Evolutionary conservation across 2,113 vertebrate genomes (phyloP).

Genomic region (Dasypus novemcinctus): DNA sequence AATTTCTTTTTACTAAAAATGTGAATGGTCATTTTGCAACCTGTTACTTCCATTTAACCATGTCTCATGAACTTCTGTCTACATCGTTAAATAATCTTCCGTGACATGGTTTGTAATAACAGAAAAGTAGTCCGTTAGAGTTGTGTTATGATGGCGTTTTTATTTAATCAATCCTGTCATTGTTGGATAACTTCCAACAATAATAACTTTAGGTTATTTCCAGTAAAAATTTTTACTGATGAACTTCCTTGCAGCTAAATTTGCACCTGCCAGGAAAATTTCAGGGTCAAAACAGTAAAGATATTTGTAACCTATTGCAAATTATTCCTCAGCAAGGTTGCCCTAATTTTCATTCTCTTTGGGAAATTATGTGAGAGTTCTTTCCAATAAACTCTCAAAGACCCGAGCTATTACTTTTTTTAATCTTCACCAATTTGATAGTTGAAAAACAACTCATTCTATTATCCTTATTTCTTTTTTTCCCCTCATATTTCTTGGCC

Average conservation of each 20-base stretch:
- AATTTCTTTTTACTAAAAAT: slow-evolving; percentile 35
- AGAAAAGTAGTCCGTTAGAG: neutral
- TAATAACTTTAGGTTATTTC: slow-evolving; percentile 25
- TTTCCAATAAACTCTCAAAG: slow-evolving; percentile 26
- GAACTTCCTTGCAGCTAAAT: neutral
- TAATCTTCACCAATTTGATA: neutral
- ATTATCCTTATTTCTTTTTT: neutral
- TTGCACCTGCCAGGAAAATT: neutral
- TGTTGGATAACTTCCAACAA: too few species aligned
- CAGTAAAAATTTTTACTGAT: slow-evolving; percentile 3
- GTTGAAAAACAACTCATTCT: neutral
- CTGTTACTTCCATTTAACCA: slow-evolving; percentile 22
- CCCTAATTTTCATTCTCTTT: slow-evolving; percentile 14
- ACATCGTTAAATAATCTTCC: neutral
- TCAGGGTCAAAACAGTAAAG: neutral
- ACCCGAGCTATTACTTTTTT: neutral
- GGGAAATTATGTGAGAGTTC: neutral
- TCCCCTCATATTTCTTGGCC: neutral
- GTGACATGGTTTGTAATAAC: neutral
- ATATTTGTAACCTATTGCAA: neutral
- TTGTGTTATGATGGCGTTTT: neutral
- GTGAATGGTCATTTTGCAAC: neutral
- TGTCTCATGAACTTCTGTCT: neutral
- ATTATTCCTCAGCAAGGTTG: neutral
- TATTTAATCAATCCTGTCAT: neutral